A percentile compares a stretch with the other conserved stretches of the same genome.
Evolutionary conservation across 2,888 invertebrate species (phyloP).

Genomic region (Drosophila borealis): DNA sequence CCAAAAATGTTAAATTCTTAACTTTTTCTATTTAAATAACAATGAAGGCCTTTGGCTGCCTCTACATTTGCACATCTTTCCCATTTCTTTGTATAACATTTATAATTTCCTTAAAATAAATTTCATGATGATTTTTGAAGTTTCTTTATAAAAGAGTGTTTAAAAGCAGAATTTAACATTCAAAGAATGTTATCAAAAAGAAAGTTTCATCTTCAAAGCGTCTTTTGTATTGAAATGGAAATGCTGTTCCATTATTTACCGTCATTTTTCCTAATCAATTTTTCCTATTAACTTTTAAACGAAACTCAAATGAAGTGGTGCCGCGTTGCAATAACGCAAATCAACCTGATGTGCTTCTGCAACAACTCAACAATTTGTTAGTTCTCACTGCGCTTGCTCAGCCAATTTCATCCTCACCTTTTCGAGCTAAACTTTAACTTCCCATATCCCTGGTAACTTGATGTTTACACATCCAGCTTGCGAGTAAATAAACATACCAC

Average conservation of each 20-base stretch:
- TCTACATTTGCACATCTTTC: too few species aligned
- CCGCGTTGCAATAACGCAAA: constrained; percentile 14
- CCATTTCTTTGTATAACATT: too few species aligned
- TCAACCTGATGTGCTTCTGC: constrained; percentile 34
- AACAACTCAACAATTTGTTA: constrained; percentile 39
- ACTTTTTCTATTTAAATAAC: too few species aligned
- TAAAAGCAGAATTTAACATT: too few species aligned
- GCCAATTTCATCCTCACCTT: background rate
- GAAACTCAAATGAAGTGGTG: background rate
- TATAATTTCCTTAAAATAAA: too few species aligned
- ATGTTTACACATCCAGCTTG: constrained; percentile 43
- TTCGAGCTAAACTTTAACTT: constrained; percentile 13
- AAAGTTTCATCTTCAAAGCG: background rate
- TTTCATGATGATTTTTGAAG: too few species aligned
- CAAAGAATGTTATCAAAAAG: too few species aligned
- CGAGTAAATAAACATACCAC: constrained; percentile 47
- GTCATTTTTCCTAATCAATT: background rate
- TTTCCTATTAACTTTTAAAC: constrained; percentile 5
- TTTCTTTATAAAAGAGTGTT: too few species aligned
- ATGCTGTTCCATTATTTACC: background rate
- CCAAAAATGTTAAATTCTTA: too few species aligned
- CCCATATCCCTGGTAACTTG: background rate
- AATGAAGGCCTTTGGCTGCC: too few species aligned
- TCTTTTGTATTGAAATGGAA: too few species aligned
- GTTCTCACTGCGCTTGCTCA: constrained; percentile 22